Evolutionary conservation across 2,888 invertebrate species (phyloP).

Genomic region (Diarsia mendica): DNA sequence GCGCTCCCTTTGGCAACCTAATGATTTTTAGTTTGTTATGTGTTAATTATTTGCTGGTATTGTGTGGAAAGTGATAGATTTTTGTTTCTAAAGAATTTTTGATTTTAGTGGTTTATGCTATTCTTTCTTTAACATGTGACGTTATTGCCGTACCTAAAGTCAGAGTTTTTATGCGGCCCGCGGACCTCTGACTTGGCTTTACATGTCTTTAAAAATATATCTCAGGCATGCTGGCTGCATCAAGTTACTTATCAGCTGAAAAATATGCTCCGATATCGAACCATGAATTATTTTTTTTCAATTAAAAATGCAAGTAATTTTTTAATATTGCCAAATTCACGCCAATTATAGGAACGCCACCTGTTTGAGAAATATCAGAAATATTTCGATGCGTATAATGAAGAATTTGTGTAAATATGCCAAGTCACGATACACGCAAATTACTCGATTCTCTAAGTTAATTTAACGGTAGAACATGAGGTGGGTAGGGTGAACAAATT

Average conservation of each 20-base stretch:
- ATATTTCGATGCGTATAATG: conserved; percentile 12
- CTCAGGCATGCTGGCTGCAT: too few relatives aligned
- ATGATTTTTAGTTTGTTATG: conserved; percentile 55
- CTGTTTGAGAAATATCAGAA: conserved; percentile 6
- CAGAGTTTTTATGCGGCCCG: too few relatives aligned
- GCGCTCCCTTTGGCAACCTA: conserved; percentile 25
- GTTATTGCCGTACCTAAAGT: too few relatives aligned
- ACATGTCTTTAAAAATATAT: too few relatives aligned
- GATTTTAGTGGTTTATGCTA: too few relatives aligned
- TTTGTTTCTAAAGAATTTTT: background rate
- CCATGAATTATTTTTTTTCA: background rate
- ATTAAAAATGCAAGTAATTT: background rate
- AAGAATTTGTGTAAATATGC: conserved; percentile 46
- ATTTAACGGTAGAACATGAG: conserved; percentile 65
- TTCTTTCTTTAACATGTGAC: too few relatives aligned
- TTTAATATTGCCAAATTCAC: conserved; percentile 5
- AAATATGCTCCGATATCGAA: background rate
- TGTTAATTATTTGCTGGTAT: conserved; percentile 55
- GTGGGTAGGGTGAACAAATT: conserved; percentile 64
- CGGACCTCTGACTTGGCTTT: too few relatives aligned
- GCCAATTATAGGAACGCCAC: conserved; percentile 7
- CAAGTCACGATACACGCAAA: conserved; percentile 58
- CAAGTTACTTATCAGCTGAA: background rate
- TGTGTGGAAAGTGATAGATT: background rate
- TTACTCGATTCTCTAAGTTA: conserved; percentile 65